phyloP scores from a whole-genome alignment of 2,888 invertebrate species.

The Diarsia mendica region DNA sequence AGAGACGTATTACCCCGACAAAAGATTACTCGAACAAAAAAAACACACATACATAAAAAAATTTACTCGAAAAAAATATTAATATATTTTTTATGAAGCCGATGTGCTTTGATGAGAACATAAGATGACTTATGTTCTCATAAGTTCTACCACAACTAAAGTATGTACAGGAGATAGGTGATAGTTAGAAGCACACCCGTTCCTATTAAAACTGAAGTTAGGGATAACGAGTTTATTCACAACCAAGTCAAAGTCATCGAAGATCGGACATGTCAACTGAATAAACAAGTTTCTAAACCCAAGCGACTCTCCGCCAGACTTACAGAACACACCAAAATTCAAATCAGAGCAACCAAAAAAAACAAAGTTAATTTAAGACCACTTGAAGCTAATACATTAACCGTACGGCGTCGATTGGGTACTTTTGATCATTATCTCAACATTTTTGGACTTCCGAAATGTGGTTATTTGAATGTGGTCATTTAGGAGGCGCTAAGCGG shows the following conservation, averaged over 20 bases:
- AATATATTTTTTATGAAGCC: too few relatives aligned
- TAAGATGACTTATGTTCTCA: too few relatives aligned
- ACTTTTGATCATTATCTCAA: constrained; percentile 66
- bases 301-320: constrained; percentile 6
- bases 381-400: constrained; percentile 63
- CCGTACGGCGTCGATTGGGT: constrained; percentile 54
- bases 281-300: neutral
- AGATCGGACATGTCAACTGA: constrained; percentile 8
- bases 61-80: too few relatives aligned
- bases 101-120: too few relatives aligned
- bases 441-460: constrained; percentile 67
- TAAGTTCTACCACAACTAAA: too few relatives aligned
- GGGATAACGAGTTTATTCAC: neutral
- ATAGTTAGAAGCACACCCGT: neutral
- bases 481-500: constrained; percentile 65
- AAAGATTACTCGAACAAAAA: too few relatives aligned
- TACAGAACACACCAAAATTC: constrained; percentile 29
- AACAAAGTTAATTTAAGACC: constrained; percentile 58
- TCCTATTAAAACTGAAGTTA: neutral
- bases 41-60: too few relatives aligned
- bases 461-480: constrained; percentile 60
- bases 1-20: too few relatives aligned
- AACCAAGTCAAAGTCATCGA: neutral
- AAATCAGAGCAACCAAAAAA: constrained; percentile 40
- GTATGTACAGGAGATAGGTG: too few relatives aligned